Percentiles rank a stretch among this genome's conserved stretches.
Conservation (phyloP, 2,797 vertebrate species). For the Otolemur crassicaudatus region DNA sequence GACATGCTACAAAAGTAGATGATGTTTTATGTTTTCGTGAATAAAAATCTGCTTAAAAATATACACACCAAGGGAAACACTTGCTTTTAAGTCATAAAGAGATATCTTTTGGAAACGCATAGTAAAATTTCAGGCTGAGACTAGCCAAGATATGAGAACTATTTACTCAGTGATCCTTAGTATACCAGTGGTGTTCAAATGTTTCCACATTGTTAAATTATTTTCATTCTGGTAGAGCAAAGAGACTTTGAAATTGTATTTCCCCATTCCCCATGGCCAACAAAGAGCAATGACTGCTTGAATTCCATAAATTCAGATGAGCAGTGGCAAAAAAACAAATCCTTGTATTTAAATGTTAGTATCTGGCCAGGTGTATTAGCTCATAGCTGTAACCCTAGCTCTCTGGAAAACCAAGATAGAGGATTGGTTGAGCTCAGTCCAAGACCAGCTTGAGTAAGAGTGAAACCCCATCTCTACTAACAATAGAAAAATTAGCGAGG, state of each 20-base stretch:
- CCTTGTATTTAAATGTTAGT: neutral
- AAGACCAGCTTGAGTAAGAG: too few relatives aligned
- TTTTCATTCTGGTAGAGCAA: neutral
- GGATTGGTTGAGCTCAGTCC: too few relatives aligned
- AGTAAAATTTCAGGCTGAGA: neutral
- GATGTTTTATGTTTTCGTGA: neutral
- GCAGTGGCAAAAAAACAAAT: neutral
- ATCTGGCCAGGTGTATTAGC: too few relatives aligned
- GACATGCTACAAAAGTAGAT: neutral
- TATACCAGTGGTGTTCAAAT: neutral
- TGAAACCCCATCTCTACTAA: too few relatives aligned
- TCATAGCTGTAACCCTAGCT: too few relatives aligned
- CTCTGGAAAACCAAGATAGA: too few relatives aligned
- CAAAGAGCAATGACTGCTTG: neutral
- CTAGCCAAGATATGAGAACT: neutral
- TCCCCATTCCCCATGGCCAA: neutral
- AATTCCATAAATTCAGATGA: neutral
- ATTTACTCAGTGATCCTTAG: neutral
- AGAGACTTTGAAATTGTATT: neutral
- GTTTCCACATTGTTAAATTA: neutral
- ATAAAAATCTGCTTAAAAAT: conserved; percentile 7
- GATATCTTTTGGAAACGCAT: neutral
- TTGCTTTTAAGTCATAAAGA: neutral
- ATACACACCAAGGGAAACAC: neutral
- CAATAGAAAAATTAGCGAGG: too few relatives aligned